Percentiles rank a stretch among this genome's conserved stretches.
Evolutionary conservation across 2,113 vertebrate genomes (phyloP).

Genomic region (Hemicordylus capensis): DNA sequence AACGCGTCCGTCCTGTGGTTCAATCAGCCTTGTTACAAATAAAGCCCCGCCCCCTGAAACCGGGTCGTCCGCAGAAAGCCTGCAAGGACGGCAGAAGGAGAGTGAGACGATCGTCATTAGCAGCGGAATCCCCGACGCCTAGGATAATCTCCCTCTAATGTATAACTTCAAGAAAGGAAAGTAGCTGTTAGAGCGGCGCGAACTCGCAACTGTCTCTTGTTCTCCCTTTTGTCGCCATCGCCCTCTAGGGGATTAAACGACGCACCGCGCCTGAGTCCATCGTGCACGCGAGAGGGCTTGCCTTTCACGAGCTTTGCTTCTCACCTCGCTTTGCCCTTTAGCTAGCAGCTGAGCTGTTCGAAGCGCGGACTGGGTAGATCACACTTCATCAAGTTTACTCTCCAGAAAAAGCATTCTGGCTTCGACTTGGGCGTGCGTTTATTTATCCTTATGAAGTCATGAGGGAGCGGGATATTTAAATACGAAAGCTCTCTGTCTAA

Average conservation of each 20-base stretch:
- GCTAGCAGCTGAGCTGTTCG: neutral
- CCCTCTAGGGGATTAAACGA: neutral
- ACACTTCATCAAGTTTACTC: neutral
- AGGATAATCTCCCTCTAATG: too few species aligned
- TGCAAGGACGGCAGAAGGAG: neutral
- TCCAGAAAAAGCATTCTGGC: neutral
- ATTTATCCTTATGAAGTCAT: neutral
- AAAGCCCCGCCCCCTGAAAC: neutral
- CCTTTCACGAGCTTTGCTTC: neutral
- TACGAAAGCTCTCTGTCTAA: neutral
- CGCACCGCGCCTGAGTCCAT: neutral
- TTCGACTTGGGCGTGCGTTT: too few species aligned
- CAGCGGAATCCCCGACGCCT: too few species aligned
- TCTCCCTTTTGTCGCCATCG: neutral
- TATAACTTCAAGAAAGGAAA: too few species aligned
- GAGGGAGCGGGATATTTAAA: neutral
- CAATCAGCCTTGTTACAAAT: neutral
- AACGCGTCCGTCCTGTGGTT: neutral
- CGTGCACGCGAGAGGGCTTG: neutral
- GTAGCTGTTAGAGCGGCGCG: neutral
- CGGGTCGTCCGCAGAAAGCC: neutral
- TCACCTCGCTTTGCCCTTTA: neutral
- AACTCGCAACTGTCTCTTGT: neutral
- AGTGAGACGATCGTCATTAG: too few species aligned
- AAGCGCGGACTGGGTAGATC: neutral